phyloP scores from a whole-genome alignment of 1,140 invertebrate genomes.

The Drosophila micromelanica region DNA sequence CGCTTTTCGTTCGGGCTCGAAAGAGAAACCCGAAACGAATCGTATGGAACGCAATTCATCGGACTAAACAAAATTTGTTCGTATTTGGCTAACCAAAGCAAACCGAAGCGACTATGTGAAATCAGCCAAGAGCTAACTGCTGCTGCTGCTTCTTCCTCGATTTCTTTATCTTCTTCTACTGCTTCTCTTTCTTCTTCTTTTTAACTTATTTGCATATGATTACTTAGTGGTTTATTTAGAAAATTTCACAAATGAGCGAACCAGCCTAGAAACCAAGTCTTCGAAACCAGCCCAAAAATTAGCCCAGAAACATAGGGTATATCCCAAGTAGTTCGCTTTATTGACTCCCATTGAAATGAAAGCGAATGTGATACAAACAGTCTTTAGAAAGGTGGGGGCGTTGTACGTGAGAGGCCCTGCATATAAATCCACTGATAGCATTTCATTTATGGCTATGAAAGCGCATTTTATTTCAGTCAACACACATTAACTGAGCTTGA shows the following conservation, averaged over 20 bases:
- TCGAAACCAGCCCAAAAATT: constrained; percentile 10
- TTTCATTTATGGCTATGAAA: constrained; percentile 54
- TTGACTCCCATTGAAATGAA: constrained; percentile 59
- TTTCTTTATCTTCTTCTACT: constrained; percentile 1
- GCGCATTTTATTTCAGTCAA: constrained; percentile 42
- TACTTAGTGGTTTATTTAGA: constrained; percentile 59
- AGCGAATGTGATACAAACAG: constrained; percentile 70
- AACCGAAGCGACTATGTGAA: constrained; percentile 30
- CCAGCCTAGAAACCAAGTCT: constrained; percentile 39
- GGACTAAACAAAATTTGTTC: constrained; percentile 63
- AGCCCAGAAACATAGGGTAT: constrained; percentile 30
- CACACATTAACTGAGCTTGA: constrained; percentile 41
- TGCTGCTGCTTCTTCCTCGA: constrained; percentile 15
- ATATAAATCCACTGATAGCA: constrained; percentile 46
- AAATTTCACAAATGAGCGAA: constrained; percentile 58
- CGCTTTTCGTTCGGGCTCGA: constrained; percentile 73
- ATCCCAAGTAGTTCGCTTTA: constrained; percentile 9
- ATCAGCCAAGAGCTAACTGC: constrained; percentile 31
- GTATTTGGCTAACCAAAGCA: constrained; percentile 76
- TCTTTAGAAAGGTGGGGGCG: constrained; percentile 55
- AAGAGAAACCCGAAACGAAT: constrained; percentile 81
- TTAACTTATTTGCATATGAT: constrained; percentile 74
- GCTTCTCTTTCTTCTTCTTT: constrained; percentile 22
- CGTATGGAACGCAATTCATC: constrained; percentile 56
- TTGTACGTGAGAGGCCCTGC: constrained; percentile 59